Conservation (phyloP, 2,113 vertebrate genomes). For the Rhea pennata region DNA sequence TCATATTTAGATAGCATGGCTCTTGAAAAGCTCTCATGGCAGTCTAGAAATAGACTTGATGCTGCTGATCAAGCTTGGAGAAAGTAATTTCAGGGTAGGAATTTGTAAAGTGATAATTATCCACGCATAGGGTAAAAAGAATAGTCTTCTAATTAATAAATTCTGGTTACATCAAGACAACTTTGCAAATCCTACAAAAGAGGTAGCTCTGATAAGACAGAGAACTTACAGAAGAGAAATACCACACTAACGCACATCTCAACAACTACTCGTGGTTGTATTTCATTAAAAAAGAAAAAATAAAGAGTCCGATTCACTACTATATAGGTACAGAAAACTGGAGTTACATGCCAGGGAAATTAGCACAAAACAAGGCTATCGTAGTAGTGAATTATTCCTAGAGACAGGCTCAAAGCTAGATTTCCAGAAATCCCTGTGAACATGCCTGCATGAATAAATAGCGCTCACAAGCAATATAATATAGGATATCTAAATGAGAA, state of each 20-base stretch:
- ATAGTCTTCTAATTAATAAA: background rate
- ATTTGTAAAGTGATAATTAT: background rate
- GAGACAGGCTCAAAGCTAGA: background rate
- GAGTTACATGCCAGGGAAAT: background rate
- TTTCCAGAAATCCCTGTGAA: background rate
- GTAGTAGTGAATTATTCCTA: background rate
- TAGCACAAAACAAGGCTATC: background rate
- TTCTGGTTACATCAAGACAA: background rate
- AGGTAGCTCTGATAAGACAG: background rate
- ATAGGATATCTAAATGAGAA: background rate
- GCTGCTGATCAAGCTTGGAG: background rate
- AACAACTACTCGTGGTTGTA: background rate
- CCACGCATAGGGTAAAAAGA: background rate
- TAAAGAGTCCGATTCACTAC: background rate
- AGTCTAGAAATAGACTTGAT: background rate
- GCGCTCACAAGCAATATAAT: background rate
- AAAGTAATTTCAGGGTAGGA: background rate
- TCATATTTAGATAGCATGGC: fast-evolving
- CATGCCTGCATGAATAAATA: background rate
- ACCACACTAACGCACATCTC: background rate
- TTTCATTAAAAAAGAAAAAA: conserved; percentile 5
- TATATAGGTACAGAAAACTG: background rate
- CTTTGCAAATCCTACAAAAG: background rate
- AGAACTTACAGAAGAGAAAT: background rate
- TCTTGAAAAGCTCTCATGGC: fast-evolving